A percentile compares a stretch with the other conserved stretches of the same genome.
phyloP scores from a whole-genome alignment of 2,113 vertebrate genomes.

The Balaenoptera acutorostrata region DNA sequence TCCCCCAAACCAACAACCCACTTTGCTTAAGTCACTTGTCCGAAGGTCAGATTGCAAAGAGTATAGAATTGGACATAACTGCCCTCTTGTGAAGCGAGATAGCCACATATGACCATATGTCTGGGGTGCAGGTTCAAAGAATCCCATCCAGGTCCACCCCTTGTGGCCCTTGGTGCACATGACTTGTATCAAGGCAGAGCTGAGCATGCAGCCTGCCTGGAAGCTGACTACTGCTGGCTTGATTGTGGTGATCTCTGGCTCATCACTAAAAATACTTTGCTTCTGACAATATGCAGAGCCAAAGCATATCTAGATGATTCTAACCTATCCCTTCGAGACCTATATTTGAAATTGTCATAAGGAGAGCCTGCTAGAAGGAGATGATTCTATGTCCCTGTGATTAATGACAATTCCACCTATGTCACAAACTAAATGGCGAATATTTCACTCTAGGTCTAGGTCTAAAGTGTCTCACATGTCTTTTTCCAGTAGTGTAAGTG shows the following conservation, averaged over 20 bases:
- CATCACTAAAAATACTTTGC: not conserved
- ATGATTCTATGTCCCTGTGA: not conserved
- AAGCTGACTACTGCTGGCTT: not conserved
- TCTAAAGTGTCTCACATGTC: not conserved
- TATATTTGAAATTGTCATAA: not conserved
- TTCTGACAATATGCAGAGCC: not conserved
- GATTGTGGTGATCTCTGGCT: not conserved
- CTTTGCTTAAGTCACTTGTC: not conserved
- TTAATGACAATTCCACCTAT: not conserved
- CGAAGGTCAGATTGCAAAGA: not conserved
- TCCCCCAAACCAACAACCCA: not conserved
- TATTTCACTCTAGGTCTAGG: not conserved
- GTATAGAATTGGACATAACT: not conserved
- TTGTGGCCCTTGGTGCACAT: rapidly evolving
- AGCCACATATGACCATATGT: not conserved
- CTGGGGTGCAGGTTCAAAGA: not conserved
- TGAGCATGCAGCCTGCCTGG: not conserved
- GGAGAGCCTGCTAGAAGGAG: not conserved
- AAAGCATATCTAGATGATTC: not conserved
- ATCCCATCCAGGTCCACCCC: not conserved
- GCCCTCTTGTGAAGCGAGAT: not conserved
- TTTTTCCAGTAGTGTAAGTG: not conserved
- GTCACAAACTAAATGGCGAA: not conserved
- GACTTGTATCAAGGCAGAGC: not conserved
- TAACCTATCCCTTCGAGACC: not conserved